Conservation (phyloP, 2,113 vertebrate genomes). For the Melanostigma gelatinosum region DNA sequence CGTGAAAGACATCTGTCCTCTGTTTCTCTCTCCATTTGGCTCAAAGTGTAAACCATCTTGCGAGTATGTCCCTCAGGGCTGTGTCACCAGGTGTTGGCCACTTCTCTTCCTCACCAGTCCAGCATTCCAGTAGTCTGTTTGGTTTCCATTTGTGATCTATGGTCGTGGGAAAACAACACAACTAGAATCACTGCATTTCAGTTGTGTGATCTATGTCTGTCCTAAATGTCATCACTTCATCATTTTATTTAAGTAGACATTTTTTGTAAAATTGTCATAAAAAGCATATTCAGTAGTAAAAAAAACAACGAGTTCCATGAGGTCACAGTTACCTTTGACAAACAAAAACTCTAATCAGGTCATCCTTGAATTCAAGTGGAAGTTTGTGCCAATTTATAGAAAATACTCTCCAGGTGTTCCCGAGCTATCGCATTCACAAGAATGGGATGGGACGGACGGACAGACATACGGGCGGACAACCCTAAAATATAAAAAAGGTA, state of each 20-base stretch:
- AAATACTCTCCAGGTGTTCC: not conserved
- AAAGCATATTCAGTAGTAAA: not conserved
- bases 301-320: not conserved
- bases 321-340: not conserved
- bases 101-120: not conserved
- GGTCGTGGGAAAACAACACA: not conserved
- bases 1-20: not conserved
- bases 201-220: not conserved
- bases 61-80: slow-evolving; percentile 5
- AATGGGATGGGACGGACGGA: not conserved
- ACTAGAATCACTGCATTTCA: not conserved
- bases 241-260: not conserved
- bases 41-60: slow-evolving; percentile 10
- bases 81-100: slow-evolving; percentile 5
- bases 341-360: not conserved
- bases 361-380: not conserved
- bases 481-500: not conserved
- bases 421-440: not conserved
- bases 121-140: not conserved
- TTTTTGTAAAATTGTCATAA: not conserved
- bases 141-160: not conserved
- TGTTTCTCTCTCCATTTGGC: slow-evolving; percentile 6
- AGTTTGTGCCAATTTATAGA: not conserved
- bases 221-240: not conserved
- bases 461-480: not conserved